Conservation (phyloP, 92 coral and sea anemone genomes). For the Palythoa grandis region DNA sequence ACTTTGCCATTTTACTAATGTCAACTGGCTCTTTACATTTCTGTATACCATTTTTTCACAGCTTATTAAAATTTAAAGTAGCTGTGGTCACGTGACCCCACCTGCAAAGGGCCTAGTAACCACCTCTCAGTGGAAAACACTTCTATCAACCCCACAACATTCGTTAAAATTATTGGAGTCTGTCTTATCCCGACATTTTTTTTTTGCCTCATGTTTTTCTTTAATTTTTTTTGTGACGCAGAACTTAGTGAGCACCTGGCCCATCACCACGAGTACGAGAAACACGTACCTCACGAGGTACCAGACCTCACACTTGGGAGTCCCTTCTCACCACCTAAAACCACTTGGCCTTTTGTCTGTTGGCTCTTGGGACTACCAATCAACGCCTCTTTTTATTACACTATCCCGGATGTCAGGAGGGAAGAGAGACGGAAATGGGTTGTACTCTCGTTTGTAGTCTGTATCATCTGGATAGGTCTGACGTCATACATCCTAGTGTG, state of each 20-base stretch:
- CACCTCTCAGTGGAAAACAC: no score
- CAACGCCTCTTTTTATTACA: conserved; percentile 68
- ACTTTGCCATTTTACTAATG: no score
- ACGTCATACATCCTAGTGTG: conserved; percentile 96
- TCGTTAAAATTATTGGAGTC: no score
- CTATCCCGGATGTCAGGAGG: conserved; percentile 95
- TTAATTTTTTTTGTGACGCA: background rate
- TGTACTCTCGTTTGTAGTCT: conserved; percentile 77
- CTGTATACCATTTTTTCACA: no score
- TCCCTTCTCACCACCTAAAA: conserved; percentile 83
- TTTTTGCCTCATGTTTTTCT: no score
- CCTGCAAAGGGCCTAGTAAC: no score
- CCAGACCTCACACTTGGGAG: conserved; percentile 94
- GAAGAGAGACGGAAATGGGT: conserved; percentile 83
- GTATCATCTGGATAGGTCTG: conserved; percentile 93
- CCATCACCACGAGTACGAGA: conserved; percentile 86
- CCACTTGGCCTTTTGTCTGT: conserved; percentile 78
- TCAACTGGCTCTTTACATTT: no score
- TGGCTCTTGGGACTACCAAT: conserved; percentile 92
- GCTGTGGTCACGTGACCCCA: no score
- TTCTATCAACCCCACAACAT: no score
- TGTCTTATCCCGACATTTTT: no score
- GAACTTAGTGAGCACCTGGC: conserved; percentile 81
- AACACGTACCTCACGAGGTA: conserved; percentile 83
- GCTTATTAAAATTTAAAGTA: no score